Conservation (phyloP, 2,888 invertebrate genomes). For the Orthosia cruda region DNA sequence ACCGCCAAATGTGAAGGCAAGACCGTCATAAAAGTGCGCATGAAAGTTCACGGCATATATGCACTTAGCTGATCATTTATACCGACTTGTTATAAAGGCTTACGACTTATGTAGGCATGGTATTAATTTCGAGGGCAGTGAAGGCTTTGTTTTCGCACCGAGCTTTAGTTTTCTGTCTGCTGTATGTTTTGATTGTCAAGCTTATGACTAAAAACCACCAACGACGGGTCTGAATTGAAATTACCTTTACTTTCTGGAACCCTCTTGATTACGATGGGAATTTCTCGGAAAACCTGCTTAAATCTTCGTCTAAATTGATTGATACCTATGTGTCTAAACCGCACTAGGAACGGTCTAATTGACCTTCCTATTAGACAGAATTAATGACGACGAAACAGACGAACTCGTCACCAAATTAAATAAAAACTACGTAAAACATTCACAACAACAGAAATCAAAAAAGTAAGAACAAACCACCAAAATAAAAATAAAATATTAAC, state of each 20-base stretch:
- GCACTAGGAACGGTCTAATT: not conserved
- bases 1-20: constrained; percentile 41
- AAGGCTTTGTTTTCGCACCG: not conserved
- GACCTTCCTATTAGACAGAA: not conserved
- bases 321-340: no score
- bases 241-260: not conserved
- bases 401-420: not conserved
- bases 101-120: constrained; percentile 9
- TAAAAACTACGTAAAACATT: constrained; percentile 6
- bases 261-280: not conserved
- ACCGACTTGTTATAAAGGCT: not conserved
- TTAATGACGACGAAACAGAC: not conserved
- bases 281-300: no score
- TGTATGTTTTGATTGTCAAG: not conserved
- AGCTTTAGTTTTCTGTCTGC: not conserved
- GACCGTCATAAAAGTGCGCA: constrained; percentile 38
- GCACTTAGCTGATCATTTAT: constrained; percentile 53
- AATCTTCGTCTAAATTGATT: no score
- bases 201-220: not conserved
- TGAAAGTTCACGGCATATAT: constrained; percentile 27
- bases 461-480: no score
- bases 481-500: no score
- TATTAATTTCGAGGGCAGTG: constrained; percentile 5
- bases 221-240: not conserved
- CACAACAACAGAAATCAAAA: not conserved